Evolutionary conservation across 2,888 invertebrate species (phyloP), one percentile per base, ranked within the genome.

Genomic region (Eurytoma californica): DNA sequence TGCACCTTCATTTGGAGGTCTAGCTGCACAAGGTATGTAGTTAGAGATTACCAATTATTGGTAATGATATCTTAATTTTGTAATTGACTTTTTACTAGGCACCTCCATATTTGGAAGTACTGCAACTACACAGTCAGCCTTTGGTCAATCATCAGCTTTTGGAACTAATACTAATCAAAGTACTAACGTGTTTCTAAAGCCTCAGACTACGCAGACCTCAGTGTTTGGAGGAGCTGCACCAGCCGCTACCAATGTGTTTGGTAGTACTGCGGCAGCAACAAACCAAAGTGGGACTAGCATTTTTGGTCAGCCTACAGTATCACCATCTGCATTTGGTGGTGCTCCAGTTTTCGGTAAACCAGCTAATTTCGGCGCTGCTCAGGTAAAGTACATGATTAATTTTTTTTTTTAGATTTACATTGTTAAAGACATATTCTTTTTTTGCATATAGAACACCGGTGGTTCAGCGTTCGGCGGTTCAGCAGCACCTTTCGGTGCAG

Each of bases 271-370:
- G 13, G 4, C 63, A 7, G 18, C 66, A 14, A 13, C 77, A 5
- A 60, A 68, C 13, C 24, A 66, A 14, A 51, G 58, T 5, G 75
- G 80, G 2, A 55, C 75, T 9, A 49, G 68, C 1, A 60, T 80
- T 9, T 82, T 81, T 13, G 80, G 80, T 2, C 72, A 78, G 18
- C 9, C 80, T 20, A 51, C 79, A 18, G 86, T 85, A 57, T 83
- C 83, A 0, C 78, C 83, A 3, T 72, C 86, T 3, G 83, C 85
- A 3, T 90, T 88, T 73, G 88, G 88, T 9, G 85, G 85, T 49
- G 85, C 84, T 16, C 86, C 86, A 13, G 85, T 86, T 16, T 91
- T 90, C 72, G 87, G 87, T 0, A 81, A 83, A 13, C 63, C 82
- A 9, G 67, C 84, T 14, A 82, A 77, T n/a, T 88, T 88, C 28